Conservation (phyloP, 2,888 invertebrate genomes). For the Ceraclea dissimilis region DNA sequence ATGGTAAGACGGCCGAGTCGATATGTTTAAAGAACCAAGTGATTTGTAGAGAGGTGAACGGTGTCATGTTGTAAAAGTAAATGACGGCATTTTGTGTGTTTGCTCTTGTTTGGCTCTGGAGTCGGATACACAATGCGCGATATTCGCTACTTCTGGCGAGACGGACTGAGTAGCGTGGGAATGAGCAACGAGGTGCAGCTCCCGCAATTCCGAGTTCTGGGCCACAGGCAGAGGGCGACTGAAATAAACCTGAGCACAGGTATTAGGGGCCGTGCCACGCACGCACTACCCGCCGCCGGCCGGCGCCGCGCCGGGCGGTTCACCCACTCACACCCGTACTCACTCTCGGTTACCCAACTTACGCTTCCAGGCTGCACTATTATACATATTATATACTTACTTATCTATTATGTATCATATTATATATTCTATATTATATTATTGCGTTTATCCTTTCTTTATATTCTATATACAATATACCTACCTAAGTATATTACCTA, state of each 20-base stretch:
- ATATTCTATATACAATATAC: background rate
- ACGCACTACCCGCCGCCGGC: constrained; percentile 21
- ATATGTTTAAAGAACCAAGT: background rate
- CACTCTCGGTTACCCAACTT: constrained; percentile 11
- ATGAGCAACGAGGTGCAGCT: constrained; percentile 93
- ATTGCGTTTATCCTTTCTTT: constrained; percentile 17
- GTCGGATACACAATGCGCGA: constrained; percentile 98
- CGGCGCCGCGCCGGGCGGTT: constrained; percentile 10
- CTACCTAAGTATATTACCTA: background rate
- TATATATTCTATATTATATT: constrained; percentile 2
- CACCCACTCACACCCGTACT: constrained; percentile 11
- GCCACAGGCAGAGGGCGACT: constrained; percentile 90
- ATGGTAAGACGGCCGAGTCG: constrained; percentile 6
- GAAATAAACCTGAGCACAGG: constrained; percentile 94
- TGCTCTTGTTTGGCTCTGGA: constrained; percentile 49
- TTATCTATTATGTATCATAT: background rate
- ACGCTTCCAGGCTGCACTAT: constrained; percentile 13
- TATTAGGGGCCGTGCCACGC: constrained; percentile 46
- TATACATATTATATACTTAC: background rate
- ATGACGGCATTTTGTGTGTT: constrained; percentile 26
- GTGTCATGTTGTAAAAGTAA: constrained; percentile 30
- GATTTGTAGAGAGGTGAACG: constrained; percentile 18
- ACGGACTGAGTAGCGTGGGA: constrained; percentile 87
- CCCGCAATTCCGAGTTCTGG: constrained; percentile 94
- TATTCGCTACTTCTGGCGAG: constrained; percentile 95